These are phyloP conservation scores for Acrossocheilus fasciatus DNA, from an alignment of 2,797 vertebrate genomes.

Conservation along the genomic window DNA sequence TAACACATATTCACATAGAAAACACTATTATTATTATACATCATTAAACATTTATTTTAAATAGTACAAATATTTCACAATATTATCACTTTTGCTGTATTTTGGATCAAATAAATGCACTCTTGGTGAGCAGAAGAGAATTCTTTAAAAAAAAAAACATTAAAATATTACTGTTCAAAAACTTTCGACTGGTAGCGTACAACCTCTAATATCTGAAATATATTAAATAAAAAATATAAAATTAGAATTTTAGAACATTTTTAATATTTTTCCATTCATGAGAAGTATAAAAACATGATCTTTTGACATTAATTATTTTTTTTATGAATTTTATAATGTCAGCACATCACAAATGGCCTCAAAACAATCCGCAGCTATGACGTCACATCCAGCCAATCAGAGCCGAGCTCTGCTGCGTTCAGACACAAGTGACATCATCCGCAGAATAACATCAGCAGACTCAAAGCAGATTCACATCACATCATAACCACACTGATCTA, in stretches of 20 bases:
- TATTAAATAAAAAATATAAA: not conserved
- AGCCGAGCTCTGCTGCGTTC: not conserved
- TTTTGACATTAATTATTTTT: not conserved
- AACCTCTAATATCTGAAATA: not conserved
- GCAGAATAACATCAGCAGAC: not conserved
- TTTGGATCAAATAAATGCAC: not conserved
- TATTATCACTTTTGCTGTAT: too few species aligned
- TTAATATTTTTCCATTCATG: not conserved
- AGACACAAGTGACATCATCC: constrained; percentile 17
- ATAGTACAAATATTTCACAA: too few species aligned
- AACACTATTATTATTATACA: too few species aligned
- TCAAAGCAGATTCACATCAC: too few species aligned
- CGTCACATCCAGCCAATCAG: constrained; percentile 31
- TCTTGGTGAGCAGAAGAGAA: not conserved
- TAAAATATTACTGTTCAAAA: not conserved
- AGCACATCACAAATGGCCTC: not conserved
- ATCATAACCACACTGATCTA: not conserved
- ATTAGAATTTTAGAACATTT: too few species aligned
- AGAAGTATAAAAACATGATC: not conserved
- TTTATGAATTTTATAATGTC: not conserved
- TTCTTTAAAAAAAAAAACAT: too few species aligned
- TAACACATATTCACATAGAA: too few species aligned
- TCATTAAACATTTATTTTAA: too few species aligned
- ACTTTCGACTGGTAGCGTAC: not conserved
- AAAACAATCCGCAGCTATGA: not conserved